Evolutionary conservation across 2,888 invertebrate species (phyloP).

Genomic region (Priocnemis perturbator): DNA sequence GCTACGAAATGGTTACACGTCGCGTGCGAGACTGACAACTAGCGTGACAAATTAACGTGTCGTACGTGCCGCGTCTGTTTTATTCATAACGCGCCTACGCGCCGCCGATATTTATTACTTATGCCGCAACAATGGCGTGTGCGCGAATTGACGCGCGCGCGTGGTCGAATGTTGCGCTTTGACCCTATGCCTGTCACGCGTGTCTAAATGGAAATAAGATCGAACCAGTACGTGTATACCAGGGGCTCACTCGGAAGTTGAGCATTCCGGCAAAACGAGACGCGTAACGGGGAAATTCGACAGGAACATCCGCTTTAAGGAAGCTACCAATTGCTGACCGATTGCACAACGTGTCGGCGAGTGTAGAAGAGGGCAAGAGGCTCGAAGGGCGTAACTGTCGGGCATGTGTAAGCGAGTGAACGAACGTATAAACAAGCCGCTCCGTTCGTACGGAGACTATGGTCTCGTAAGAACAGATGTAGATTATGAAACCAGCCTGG

Average conservation of each 20-base stretch:
- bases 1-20: background rate
- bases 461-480: conserved; percentile 51
- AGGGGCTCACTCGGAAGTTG: background rate
- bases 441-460: conserved; percentile 22
- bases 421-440: conserved; percentile 36
- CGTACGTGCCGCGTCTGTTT: too few relatives aligned
- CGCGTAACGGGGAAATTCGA: background rate
- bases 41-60: too few relatives aligned
- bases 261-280: background rate
- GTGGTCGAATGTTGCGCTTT: too few relatives aligned
- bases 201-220: too few relatives aligned
- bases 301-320: conserved; percentile 27
- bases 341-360: conserved; percentile 16
- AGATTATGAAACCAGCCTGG: conserved; percentile 53
- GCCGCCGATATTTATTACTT: too few relatives aligned
- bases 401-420: conserved; percentile 10
- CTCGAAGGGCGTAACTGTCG: background rate
- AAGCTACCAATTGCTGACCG: conserved; percentile 22
- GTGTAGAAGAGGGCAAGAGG: too few relatives aligned
- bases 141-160: too few relatives aligned
- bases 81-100: too few relatives aligned
- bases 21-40: background rate
- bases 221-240: background rate
- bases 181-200: too few relatives aligned
- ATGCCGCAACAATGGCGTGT: too few relatives aligned